Conservation (phyloP, 2,113 vertebrate genomes). For the Chunga burmeisteri region DNA sequence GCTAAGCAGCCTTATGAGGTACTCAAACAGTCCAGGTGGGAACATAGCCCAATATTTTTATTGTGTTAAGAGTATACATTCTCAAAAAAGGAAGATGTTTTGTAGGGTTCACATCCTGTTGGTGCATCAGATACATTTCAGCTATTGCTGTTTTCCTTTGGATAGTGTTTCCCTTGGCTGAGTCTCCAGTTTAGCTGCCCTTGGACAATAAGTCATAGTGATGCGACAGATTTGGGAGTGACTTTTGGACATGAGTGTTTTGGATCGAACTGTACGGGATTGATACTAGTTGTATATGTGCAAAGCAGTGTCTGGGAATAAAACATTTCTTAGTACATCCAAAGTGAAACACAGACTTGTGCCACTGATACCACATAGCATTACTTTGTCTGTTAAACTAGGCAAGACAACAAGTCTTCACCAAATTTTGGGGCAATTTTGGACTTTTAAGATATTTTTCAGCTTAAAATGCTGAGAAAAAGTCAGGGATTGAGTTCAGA, state of each 20-base stretch:
- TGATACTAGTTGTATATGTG: background rate
- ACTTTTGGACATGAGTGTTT: background rate
- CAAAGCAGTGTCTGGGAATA: background rate
- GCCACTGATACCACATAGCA: no score
- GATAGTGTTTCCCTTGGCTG: background rate
- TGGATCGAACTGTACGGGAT: background rate
- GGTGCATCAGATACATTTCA: background rate
- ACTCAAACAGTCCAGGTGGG: background rate
- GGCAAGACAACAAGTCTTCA: background rate
- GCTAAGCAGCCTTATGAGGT: background rate
- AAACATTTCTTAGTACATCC: background rate
- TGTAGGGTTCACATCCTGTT: background rate
- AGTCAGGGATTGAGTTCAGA: background rate
- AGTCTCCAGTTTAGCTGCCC: background rate
- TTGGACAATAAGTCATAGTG: background rate
- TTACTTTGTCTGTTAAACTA: background rate
- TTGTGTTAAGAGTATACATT: background rate
- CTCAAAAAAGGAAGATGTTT: background rate
- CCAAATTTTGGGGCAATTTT: background rate
- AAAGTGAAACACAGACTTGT: background rate
- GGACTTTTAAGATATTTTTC: background rate
- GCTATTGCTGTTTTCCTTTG: background rate
- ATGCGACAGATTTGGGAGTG: background rate
- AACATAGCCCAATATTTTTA: background rate
- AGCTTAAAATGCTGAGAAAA: background rate